phyloP scores from a whole-genome alignment of 2,797 vertebrate species.

The Agapornis canus region DNA sequence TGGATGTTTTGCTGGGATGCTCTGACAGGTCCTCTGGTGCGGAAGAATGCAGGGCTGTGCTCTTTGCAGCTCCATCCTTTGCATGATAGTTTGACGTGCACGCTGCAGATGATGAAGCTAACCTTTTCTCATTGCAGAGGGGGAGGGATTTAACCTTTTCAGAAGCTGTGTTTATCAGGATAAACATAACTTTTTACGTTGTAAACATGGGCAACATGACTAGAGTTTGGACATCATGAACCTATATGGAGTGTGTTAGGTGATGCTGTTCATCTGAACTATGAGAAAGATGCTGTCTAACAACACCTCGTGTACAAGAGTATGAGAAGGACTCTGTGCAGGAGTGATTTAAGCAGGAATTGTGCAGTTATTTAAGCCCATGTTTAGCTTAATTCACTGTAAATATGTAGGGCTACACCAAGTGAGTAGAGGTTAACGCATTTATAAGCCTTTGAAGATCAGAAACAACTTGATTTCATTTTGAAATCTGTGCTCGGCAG shows the following conservation, averaged over 20 bases:
- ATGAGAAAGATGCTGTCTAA: not conserved
- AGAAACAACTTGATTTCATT: not conserved
- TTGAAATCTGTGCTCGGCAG: not conserved
- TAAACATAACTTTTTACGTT: not conserved
- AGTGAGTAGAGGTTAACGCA: not conserved
- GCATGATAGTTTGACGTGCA: not conserved
- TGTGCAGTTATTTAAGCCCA: not conserved
- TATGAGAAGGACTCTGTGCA: not conserved
- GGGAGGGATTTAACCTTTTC: constrained; percentile 53
- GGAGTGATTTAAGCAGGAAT: not conserved
- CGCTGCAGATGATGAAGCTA: not conserved
- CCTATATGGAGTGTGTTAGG: not conserved
- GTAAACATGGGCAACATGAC: not conserved
- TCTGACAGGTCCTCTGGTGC: not conserved
- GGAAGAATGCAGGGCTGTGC: not conserved
- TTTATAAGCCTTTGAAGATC: constrained; percentile 38
- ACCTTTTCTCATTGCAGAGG: constrained; percentile 44
- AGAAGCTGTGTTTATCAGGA: constrained; percentile 9
- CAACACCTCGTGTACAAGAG: not conserved
- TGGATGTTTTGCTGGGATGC: not conserved
- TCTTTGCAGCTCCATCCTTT: not conserved
- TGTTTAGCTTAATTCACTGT: not conserved
- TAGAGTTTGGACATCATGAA: not conserved
- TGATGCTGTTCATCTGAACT: not conserved
- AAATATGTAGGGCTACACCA: not conserved